phyloP scores from a whole-genome alignment of 2,113 vertebrate genomes.

The Corydoras sp. region DNA sequence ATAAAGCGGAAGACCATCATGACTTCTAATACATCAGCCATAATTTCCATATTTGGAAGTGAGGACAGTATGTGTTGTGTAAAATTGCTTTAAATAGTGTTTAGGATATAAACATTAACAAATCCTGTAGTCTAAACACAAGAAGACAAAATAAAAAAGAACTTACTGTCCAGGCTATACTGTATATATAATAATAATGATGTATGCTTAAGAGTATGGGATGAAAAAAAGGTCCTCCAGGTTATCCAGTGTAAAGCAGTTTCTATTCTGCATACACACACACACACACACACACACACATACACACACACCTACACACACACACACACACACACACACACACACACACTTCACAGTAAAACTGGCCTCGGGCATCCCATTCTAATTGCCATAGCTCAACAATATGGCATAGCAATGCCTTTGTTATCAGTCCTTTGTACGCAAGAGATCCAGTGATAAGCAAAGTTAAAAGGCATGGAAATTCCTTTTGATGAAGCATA shows the following conservation, averaged over 20 bases:
- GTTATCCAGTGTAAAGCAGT: constrained; percentile 42
- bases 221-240: constrained; percentile 40
- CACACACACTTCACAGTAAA: constrained; percentile 15
- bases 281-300: too few species aligned
- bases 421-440: constrained; percentile 45
- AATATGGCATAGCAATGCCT: constrained; percentile 41
- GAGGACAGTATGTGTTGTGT: too few species aligned
- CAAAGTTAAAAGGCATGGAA: constrained; percentile 58
- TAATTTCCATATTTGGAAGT: too few species aligned
- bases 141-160: too few species aligned
- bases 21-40: too few species aligned
- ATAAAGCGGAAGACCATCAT: too few species aligned
- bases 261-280: constrained; percentile 27
- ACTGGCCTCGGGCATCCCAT: constrained; percentile 42
- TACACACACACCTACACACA: constrained; percentile 14
- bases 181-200: too few species aligned
- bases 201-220: constrained; percentile 40
- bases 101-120: too few species aligned
- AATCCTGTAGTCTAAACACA: too few species aligned
- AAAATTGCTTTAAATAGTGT: too few species aligned
- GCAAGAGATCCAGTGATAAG: constrained; percentile 62
- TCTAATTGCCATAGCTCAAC: constrained; percentile 46
- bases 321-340: too few species aligned
- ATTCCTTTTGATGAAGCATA: constrained; percentile 62
- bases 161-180: too few species aligned